Evolutionary conservation across 2,888 invertebrate species (phyloP), one percentile per base, ranked within the genome.

Genomic region (Aphidoletes aphidimyza): DNA sequence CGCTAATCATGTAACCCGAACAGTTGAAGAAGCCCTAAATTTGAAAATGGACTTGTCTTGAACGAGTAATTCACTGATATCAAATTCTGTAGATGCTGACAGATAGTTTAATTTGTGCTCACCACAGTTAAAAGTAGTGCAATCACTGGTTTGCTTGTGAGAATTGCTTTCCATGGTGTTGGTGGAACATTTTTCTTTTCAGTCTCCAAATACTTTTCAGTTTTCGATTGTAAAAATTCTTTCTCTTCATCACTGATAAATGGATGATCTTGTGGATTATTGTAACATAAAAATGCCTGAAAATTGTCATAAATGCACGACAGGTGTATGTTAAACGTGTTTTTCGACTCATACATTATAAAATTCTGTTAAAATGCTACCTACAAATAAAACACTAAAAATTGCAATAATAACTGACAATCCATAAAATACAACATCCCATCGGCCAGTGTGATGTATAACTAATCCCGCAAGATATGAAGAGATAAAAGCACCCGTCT

Each of bases 1-100:
- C 93, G 34, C 94, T 92, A 92, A 94, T 93, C 5, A 93, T 94
- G 88, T 93, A 94, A 87, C 94, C 93, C 6, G 93, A 93, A 92
- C 93, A 94, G 87, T 93, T 93, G 88, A 94, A 11, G 11, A 19
- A 37, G 2, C 17, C 3, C 49, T 49, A 19, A 2, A 39, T 8
- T 8, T 5, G 6, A 5, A 30, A 6, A 5, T n/a, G n/a, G n/a
- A 8, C 11, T 11, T 8, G 11, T 9, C 17, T 49, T n/a, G n/a
- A n/a, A n/a, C n/a, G n/a, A n/a, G n/a, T n/a, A n/a, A n/a, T n/a
- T n/a, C 19, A 22, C 88, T 22, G 26, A 26, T 26, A 78, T 8
- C 6, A 14, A 78, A 30, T 9, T 30, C 6, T 34, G 6, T 37
- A 17, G 37, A 34, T n/a, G 22, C 6, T 22, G 14, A 78, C 1